These are phyloP conservation scores for Phasianus colchicus DNA, from an alignment of 2,113 vertebrate genomes.

Conservation along the genomic window DNA sequence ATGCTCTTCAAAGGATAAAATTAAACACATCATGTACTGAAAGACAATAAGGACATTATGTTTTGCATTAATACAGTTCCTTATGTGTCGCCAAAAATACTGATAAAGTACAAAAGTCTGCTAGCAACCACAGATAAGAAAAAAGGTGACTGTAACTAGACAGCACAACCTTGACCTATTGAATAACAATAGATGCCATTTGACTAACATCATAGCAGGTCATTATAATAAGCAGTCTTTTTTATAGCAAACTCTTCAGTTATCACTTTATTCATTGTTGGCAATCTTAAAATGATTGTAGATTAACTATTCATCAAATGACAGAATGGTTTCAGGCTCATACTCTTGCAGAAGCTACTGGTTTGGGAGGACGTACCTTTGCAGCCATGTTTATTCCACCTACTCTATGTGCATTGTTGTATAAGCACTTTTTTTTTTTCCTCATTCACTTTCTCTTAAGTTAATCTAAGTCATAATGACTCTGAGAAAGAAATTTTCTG, in stretches of 20 bases:
- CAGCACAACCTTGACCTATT: neutral
- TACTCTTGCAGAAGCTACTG: neutral
- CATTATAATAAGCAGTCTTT: neutral
- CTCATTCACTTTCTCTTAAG: neutral
- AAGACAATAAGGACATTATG: neutral
- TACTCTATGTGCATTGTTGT: neutral
- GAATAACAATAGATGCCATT: neutral
- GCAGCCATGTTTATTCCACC: neutral
- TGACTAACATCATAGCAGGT: neutral
- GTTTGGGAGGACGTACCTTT: neutral
- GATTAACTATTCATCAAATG: neutral
- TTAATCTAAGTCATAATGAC: neutral
- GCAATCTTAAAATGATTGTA: neutral
- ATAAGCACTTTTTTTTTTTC: neutral
- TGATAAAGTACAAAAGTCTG: neutral
- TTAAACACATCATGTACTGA: neutral
- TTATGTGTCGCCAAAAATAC: neutral
- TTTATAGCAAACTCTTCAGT: neutral
- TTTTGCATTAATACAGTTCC: neutral
- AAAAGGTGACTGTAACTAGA: neutral
- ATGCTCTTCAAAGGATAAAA: neutral
- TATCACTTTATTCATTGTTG: neutral
- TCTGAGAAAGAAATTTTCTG: neutral
- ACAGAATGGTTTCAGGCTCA: neutral
- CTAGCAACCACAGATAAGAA: neutral